Conservation (phyloP, 2,797 vertebrate species). For the Pangasius mekongensis region DNA sequence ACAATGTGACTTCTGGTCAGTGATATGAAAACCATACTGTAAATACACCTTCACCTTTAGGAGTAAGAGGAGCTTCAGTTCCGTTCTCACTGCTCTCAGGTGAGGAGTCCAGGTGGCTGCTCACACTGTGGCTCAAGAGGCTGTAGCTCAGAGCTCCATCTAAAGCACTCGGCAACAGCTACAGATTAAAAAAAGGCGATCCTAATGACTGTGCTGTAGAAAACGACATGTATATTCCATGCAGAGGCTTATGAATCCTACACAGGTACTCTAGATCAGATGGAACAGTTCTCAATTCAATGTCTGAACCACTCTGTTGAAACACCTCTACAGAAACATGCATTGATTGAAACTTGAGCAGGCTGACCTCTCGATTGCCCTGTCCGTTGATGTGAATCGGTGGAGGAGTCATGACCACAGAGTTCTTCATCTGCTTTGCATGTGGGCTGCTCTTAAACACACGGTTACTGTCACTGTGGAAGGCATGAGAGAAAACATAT, state of each 20-base stretch:
- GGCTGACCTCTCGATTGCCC: slow-evolving; percentile 81
- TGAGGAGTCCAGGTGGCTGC: slow-evolving; percentile 81
- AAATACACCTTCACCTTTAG: slow-evolving; percentile 71
- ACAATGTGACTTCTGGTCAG: not conserved
- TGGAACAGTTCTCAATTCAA: not conserved
- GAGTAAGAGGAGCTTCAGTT: slow-evolving; percentile 71
- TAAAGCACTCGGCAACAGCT: slow-evolving; percentile 73
- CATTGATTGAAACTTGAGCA: not conserved
- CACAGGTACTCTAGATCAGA: not conserved
- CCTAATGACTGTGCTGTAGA: not conserved
- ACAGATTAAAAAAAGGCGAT: slow-evolving; percentile 36
- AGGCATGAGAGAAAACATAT: slow-evolving; percentile 7
- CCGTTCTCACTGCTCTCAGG: slow-evolving; percentile 83
- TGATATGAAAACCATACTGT: not conserved
- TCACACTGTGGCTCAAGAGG: slow-evolving; percentile 80
- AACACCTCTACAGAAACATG: slow-evolving; percentile 7
- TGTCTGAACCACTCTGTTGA: not conserved
- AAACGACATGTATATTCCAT: not conserved
- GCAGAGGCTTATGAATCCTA: not conserved
- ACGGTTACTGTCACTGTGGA: slow-evolving; percentile 72
- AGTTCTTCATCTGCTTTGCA: slow-evolving; percentile 76
- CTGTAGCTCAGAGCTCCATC: slow-evolving; percentile 74
- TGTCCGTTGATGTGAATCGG: slow-evolving; percentile 80
- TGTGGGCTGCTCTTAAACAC: slow-evolving; percentile 80
- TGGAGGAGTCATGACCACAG: slow-evolving; percentile 80